These are phyloP conservation scores for Oreortyx pictus DNA, from an alignment of 2,797 vertebrate genomes.

Conservation along the genomic window DNA sequence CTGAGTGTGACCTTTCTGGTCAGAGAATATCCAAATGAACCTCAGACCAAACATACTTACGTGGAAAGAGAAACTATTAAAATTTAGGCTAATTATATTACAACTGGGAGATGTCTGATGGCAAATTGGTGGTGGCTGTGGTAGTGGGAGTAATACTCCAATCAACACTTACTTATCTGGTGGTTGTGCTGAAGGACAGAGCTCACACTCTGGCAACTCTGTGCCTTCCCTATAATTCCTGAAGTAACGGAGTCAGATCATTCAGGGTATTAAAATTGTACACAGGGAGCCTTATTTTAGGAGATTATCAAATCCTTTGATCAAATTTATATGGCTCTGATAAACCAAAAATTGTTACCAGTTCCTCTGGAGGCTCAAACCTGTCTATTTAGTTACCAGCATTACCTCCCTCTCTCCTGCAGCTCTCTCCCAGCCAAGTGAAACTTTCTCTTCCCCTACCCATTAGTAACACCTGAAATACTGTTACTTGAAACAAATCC, in stretches of 20 bases:
- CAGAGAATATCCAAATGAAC: not conserved
- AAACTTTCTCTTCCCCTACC: not conserved
- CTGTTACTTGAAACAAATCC: not conserved
- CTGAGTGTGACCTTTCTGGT: not conserved
- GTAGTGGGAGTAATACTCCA: not conserved
- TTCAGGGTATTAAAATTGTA: not conserved
- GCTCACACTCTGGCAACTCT: not conserved
- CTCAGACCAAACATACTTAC: not conserved
- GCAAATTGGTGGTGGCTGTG: not conserved
- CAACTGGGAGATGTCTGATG: not conserved
- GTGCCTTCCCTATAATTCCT: not conserved
- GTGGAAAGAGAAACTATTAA: not conserved
- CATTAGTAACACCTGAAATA: not conserved
- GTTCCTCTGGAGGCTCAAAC: not conserved
- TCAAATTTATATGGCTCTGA: not conserved
- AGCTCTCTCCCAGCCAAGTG: not conserved
- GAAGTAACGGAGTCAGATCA: accelerated
- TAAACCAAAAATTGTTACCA: not conserved
- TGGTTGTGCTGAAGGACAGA: not conserved
- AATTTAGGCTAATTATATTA: not conserved
- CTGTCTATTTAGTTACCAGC: accelerated
- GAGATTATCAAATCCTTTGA: not conserved
- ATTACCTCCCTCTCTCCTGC: not conserved
- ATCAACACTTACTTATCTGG: not conserved
- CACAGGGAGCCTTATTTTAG: not conserved